Evolutionary conservation across 2,888 invertebrate genomes (phyloP).

Genomic region (Agrochola circellaris): DNA sequence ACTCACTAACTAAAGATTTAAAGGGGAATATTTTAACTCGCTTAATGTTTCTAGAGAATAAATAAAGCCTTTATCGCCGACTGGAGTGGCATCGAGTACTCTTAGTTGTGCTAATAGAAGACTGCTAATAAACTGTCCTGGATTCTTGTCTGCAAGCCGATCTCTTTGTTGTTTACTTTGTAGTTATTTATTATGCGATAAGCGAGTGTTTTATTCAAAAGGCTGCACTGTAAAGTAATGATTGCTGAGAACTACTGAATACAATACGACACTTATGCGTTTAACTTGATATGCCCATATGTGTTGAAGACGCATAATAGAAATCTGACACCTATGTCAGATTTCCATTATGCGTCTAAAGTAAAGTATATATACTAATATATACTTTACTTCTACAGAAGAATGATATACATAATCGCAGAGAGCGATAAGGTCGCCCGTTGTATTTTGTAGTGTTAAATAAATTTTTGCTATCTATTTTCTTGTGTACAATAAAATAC

Average conservation of each 20-base stretch:
- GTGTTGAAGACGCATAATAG: neutral
- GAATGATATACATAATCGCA: neutral
- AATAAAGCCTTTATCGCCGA: slow-evolving; percentile 63
- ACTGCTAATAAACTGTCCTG: slow-evolving; percentile 60
- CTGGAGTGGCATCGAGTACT: slow-evolving; percentile 63
- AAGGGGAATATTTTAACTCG: slow-evolving; percentile 63
- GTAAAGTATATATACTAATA: too few relatives aligned
- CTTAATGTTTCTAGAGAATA: slow-evolving; percentile 61
- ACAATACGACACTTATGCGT: neutral
- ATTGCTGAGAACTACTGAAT: neutral
- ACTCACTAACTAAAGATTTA: slow-evolving; percentile 60
- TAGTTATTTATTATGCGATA: slow-evolving; percentile 35
- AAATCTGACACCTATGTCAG: neutral
- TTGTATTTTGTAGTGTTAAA: too few relatives aligned
- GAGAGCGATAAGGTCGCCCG: too few relatives aligned
- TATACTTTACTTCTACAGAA: neutral
- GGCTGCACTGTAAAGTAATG: neutral
- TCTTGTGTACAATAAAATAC: too few relatives aligned
- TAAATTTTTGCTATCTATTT: too few relatives aligned
- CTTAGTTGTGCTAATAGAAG: slow-evolving; percentile 63
- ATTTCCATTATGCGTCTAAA: too few relatives aligned
- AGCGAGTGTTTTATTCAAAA: slow-evolving; percentile 16
- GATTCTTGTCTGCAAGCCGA: slow-evolving; percentile 61
- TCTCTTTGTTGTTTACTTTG: slow-evolving; percentile 39
- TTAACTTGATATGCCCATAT: neutral